Base-by-base conservation (phyloP, 2,113 vertebrate species). In the Furnarius figulus region DNA sequence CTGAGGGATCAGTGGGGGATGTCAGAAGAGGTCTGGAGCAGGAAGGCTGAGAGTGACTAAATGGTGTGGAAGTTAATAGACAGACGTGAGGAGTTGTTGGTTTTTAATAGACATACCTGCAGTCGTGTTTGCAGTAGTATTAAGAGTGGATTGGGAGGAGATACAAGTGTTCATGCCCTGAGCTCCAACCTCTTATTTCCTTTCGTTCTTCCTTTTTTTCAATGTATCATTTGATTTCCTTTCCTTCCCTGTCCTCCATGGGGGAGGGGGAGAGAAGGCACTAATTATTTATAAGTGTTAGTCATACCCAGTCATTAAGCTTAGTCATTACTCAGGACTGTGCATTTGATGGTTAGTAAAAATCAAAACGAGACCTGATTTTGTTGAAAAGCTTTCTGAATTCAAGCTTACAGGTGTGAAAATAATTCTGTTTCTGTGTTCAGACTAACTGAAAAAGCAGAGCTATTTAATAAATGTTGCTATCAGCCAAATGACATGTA, bases 231-330 rank as follows among this genome's bases (percentile, higher is more conserved):
- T 86, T 78, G 71, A 42, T 67, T 96, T 92, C 89, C 75, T 94
- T 90, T 67, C 59, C 39, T 97, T 91, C 42, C 25, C 25, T 84
- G 35, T 80, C 35, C 59, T 86, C 47, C 25, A 6, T 85, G 90
- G 85, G 75, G 91, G 80, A 86, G 63, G 84, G 80, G 74, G 71
- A 61, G 25, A 81, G 78, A 89, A 95, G 76, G 56, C 86, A 89
- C 91, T 97, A 97, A 97, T 96, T 97, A 96, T 92, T 97, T 96
- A 37, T 95, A 95, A 93, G 89, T 89, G 73, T 97, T 97, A 97
- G 95, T 97, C 96, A 97, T 95, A 92, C 86, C 80, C 85, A 90
- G 83, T 94, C 80, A 96, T 97, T 97, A 96, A 92, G 73, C 96
- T 95, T 96, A 95, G 85, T 97, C 74, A 81, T 94, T 95, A 92